phyloP scores from a whole-genome alignment of 1,140 invertebrate species.

The Caerostris extrusa region DNA sequence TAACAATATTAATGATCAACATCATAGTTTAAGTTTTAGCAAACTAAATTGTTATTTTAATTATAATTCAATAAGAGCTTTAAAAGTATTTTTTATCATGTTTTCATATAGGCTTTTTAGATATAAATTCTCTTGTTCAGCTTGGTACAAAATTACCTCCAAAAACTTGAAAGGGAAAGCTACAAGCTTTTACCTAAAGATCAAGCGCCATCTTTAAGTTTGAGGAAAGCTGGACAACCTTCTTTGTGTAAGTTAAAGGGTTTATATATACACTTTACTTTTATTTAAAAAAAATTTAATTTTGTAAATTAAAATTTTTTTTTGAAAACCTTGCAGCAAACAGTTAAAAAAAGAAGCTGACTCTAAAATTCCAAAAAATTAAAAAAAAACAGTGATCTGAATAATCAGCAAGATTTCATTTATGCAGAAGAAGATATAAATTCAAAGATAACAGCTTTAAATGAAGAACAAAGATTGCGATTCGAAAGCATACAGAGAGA shows the following conservation, averaged over 20 bases:
- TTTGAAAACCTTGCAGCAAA: constrained; percentile 52
- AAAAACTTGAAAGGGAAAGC: neutral
- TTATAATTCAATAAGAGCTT: neutral
- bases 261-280: neutral
- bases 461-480: constrained; percentile 56
- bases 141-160: constrained; percentile 33
- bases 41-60: neutral
- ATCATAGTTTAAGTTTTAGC: neutral
- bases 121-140: constrained; percentile 70
- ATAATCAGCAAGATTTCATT: neutral
- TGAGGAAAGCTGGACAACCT: constrained; percentile 59
- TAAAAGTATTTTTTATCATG: neutral
- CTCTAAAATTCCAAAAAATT: constrained; percentile 4
- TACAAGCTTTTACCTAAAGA: constrained; percentile 27
- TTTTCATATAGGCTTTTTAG: constrained; percentile 63
- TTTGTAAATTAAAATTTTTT: neutral
- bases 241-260: constrained; percentile 33
- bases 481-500: constrained; percentile 61
- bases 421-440: neutral
- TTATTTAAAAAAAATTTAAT: neutral
- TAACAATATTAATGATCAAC: too few species aligned
- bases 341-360: constrained; percentile 10
- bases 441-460: constrained; percentile 19
- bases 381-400: constrained; percentile 2
- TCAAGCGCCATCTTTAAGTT: constrained; percentile 40